Percentiles rank a stretch among this genome's conserved stretches.
phyloP scores from a whole-genome alignment of 2,797 vertebrate genomes.

The Takifugu ocellatus region DNA sequence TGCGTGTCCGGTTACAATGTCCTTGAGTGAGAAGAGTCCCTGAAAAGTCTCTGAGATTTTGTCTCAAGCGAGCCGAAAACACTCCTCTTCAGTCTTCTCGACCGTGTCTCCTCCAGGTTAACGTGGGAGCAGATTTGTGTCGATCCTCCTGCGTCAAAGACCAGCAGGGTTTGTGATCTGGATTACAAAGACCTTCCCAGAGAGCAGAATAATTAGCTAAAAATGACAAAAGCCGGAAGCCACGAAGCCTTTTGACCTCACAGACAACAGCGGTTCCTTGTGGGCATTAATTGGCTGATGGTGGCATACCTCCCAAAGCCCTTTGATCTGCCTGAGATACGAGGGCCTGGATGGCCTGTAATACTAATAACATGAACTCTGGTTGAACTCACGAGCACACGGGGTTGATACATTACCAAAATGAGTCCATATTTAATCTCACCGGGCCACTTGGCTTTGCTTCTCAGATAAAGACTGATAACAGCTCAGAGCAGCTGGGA shows the following conservation, averaged over 20 bases:
- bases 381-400: slow-evolving; percentile 50
- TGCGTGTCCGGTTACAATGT: slow-evolving; percentile 25
- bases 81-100: slow-evolving; percentile 16
- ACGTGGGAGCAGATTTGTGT: slow-evolving; percentile 35
- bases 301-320: slow-evolving; percentile 59
- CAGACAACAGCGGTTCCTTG: slow-evolving; percentile 36
- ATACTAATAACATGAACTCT: slow-evolving; percentile 66
- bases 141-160: slow-evolving; percentile 15
- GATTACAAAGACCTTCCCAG: slow-evolving; percentile 38
- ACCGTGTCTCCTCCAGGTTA: slow-evolving; percentile 10
- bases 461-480: slow-evolving; percentile 52
- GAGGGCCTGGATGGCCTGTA: slow-evolving; percentile 51
- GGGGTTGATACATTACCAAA: slow-evolving; percentile 43
- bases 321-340: slow-evolving; percentile 64
- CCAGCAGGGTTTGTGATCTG: slow-evolving; percentile 24
- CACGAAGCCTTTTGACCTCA: slow-evolving; percentile 27
- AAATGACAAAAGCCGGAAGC: slow-evolving; percentile 15
- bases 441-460: slow-evolving; percentile 27
- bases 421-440: slow-evolving; percentile 45
- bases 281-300: slow-evolving; percentile 61
- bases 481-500: slow-evolving; percentile 35
- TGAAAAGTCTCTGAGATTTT: slow-evolving; percentile 31
- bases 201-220: slow-evolving; percentile 40
- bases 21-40: slow-evolving; percentile 28
- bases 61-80: slow-evolving; percentile 38